Base-by-base conservation (phyloP, 2,113 vertebrate genomes). In the Brachionichthys hirsutus region DNA sequence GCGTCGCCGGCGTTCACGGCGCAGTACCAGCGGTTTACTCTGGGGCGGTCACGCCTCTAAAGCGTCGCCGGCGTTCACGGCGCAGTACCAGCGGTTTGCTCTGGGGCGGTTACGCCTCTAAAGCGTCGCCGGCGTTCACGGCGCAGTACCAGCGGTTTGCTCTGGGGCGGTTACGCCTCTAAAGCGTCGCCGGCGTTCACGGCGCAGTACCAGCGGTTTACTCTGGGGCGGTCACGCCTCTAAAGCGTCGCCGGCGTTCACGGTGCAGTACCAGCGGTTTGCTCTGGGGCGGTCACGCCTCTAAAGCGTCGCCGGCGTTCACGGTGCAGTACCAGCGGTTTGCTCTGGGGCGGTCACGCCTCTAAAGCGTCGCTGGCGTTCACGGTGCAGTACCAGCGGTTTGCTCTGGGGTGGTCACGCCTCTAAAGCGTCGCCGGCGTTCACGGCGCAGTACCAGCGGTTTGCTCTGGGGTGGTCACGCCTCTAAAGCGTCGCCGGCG, bases 401-500 rank as follows among this genome's bases (percentile, higher is more conserved):
- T 30, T 30, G 24, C 24, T 30, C 24, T 30, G 24, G 38, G 61
- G 48, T 72, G 59, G 50, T 51, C 62, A 62, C 40, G 67, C 56
- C 71, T 73, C 65, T 75, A 42, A 66, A 52, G 45, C 62, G 24
- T 60, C 76, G 82, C 47, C 61, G 4, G 24, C 8, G 24, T 30
- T 30, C 8, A 30, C 8, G 24, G 5, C 8, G 3, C 24, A 30
- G 24, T 3, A 8, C 24, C 8, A 8, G 8, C 24, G 24, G 24
- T 2, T 30, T 30, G 24, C 24, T 30, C 24, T 30, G 24, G 38
- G 61, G 48, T 72, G 59, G 50, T 51, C 62, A 62, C 40, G 67
- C 56, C 71, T 73, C 65, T 75, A 42, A 66, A 52, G 45, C 62
- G 24, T 60, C 76, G 82, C 47, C 61, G 4, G 24, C 8, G 24